phyloP scores from a whole-genome alignment of 2,113 vertebrate genomes.

The Saguinus imperator region DNA sequence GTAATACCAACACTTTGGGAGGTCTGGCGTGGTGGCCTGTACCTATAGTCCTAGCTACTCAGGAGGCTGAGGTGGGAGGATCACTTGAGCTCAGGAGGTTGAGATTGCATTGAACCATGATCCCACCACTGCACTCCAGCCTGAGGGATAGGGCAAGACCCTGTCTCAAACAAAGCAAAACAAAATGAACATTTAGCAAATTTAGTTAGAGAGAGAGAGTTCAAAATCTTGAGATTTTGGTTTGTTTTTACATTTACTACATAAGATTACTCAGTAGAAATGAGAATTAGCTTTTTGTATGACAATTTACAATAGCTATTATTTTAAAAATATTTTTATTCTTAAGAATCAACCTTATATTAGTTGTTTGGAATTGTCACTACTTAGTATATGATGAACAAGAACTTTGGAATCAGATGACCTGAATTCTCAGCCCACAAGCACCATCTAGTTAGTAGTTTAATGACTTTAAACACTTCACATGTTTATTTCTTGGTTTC shows the following conservation, averaged over 20 bases:
- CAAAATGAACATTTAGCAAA: background rate
- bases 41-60: background rate
- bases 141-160: background rate
- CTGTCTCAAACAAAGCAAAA: background rate
- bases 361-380: background rate
- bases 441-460: background rate
- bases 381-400: background rate
- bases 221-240: background rate
- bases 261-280: background rate
- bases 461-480: background rate
- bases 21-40: background rate
- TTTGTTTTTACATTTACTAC: conserved; percentile 24
- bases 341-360: background rate
- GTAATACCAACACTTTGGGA: too few species aligned
- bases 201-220: background rate
- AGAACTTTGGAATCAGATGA: background rate
- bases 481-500: background rate
- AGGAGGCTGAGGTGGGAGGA: background rate
- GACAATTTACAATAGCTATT: background rate
- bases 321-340: conserved; percentile 29
- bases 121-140: background rate
- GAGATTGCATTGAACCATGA: background rate
- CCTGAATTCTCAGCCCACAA: background rate
- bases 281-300: background rate
- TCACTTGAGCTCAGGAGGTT: background rate